These are phyloP conservation scores for Trichogramma pretiosum DNA, from an alignment of 1,140 invertebrate genomes.

Conservation along the genomic window DNA sequence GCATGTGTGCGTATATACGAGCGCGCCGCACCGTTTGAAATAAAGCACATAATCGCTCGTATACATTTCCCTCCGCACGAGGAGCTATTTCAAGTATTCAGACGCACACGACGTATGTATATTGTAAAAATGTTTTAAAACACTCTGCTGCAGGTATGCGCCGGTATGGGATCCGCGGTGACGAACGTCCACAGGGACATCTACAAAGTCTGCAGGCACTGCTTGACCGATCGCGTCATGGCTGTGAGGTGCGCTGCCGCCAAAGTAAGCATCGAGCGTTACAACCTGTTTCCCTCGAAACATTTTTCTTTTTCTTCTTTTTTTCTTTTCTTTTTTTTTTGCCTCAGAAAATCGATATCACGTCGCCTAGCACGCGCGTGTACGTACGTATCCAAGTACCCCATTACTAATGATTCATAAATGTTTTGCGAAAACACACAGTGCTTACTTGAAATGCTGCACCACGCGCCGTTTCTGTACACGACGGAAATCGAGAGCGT, in stretches of 20 bases:
- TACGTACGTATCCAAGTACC: no score
- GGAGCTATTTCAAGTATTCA: no score
- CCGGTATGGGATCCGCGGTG: slow-evolving; percentile 82
- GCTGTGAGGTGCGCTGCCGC: slow-evolving; percentile 80
- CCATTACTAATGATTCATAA: slow-evolving; percentile 1
- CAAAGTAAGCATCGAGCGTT: slow-evolving; percentile 46
- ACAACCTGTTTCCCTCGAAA: background rate
- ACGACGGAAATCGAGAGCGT: slow-evolving; percentile 84
- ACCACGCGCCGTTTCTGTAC: slow-evolving; percentile 79
- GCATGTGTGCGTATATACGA: slow-evolving; percentile 76
- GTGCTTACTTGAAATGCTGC: slow-evolving; percentile 83
- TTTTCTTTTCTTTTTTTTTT: no score
- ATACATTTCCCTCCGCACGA: no score
- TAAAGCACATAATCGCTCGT: no score
- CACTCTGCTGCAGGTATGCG: slow-evolving; percentile 63
- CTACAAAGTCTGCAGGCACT: slow-evolving; percentile 78
- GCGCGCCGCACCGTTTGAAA: no score
- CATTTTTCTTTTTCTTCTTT: background rate
- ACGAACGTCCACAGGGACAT: slow-evolving; percentile 84
- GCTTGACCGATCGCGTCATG: slow-evolving; percentile 83
- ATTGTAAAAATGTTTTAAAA: no score
- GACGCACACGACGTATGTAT: no score
- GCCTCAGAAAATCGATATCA: no score
- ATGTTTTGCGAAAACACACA: slow-evolving; percentile 31
- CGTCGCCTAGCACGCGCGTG: no score